Evolutionary conservation across 2,113 vertebrate genomes (phyloP).

Genomic region (Oreochromis tanganicae): DNA sequence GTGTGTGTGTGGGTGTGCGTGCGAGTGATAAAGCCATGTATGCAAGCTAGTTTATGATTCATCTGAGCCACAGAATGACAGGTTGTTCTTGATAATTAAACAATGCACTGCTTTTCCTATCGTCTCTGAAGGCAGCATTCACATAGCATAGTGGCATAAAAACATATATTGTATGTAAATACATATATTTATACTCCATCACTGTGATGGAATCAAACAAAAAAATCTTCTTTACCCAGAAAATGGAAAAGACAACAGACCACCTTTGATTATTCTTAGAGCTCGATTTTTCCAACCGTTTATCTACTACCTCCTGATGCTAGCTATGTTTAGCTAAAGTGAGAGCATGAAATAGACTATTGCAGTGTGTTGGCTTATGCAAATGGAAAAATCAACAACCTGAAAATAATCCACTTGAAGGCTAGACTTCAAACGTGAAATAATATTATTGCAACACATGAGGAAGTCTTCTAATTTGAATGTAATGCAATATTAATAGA

Average conservation of each 20-base stretch:
- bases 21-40: constrained; percentile 54
- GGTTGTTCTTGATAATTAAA: constrained; percentile 29
- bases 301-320: constrained; percentile 70
- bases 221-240: constrained; percentile 6
- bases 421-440: constrained; percentile 61
- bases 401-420: constrained; percentile 47
- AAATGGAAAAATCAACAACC: constrained; percentile 47
- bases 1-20: background rate
- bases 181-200: background rate
- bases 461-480: constrained; percentile 65
- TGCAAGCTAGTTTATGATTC: constrained; percentile 58
- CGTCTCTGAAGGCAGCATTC: constrained; percentile 31
- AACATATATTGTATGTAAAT: background rate
- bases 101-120: constrained; percentile 58
- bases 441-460: constrained; percentile 61
- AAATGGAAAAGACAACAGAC: background rate
- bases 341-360: constrained; percentile 9
- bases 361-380: constrained; percentile 55
- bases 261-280: constrained; percentile 11
- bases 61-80: constrained; percentile 69
- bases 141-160: constrained; percentile 12
- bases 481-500: constrained; percentile 75
- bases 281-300: constrained; percentile 54
- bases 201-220: constrained; percentile 27
- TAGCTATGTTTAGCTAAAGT: constrained; percentile 45